These are phyloP conservation scores for Boulengerochromis microlepis DNA, from an alignment of 2,113 vertebrate genomes.

Conservation along the genomic window DNA sequence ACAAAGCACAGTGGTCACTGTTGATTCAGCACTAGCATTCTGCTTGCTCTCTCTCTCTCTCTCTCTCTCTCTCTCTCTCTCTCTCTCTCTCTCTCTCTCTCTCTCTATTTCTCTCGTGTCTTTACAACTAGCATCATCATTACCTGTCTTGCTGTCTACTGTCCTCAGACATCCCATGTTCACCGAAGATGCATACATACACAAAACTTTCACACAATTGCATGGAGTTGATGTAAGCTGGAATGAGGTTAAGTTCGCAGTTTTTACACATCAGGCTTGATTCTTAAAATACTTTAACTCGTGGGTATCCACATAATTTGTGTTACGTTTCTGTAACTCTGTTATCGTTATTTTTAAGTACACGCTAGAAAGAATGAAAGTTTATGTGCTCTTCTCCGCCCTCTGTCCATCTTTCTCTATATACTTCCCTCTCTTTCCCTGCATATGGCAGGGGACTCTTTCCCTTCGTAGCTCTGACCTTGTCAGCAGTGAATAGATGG, in stretches of 20 bases:
- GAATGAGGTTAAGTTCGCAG: neutral
- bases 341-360: neutral
- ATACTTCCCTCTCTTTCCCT: constrained; percentile 47
- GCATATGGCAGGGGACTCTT: constrained; percentile 70
- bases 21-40: too few species aligned
- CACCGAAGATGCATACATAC: neutral
- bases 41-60: too few species aligned
- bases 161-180: neutral
- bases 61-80: too few species aligned
- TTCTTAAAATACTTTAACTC: neutral
- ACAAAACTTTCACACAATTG: neutral
- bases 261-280: neutral
- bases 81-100: neutral
- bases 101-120: neutral
- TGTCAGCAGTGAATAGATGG: constrained; percentile 80
- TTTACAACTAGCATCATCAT: constrained; percentile 24
- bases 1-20: too few species aligned
- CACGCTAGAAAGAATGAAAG: neutral
- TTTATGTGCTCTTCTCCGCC: constrained; percentile 22
- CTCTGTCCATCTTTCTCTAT: constrained; percentile 38
- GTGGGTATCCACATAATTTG: neutral
- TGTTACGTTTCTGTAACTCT: neutral
- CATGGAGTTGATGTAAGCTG: neutral
- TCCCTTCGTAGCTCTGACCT: constrained; percentile 74
- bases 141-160: neutral